Evolutionary conservation across 2,113 vertebrate species (phyloP), one percentile per base, ranked within the genome.

Genomic region (Alosa alosa): DNA sequence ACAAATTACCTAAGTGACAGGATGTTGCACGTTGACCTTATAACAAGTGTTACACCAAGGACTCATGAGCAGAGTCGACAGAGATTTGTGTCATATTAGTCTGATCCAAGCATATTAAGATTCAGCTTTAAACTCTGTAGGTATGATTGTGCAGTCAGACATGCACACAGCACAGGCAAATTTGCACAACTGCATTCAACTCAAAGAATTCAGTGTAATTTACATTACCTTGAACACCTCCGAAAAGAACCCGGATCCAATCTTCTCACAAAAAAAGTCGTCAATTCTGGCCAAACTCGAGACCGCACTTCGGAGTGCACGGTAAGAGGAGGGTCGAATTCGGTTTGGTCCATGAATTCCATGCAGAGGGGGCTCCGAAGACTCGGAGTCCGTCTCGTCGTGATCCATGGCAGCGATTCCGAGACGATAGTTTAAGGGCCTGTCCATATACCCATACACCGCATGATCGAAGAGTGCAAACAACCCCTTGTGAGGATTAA

Each of bases 241-340:
- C 0, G 98, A 99, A 94, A 98, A 99, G 96, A 99, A 99, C 50
- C 98, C 98, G 0, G 97, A 96, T 1, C 97, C 98, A 18, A 99
- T 98, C 94, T 97, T 98, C 94, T 99, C 98, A 88, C 98, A 98
- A 95, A 96, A 97, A 93, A 99, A 99, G 94, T 99, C 98, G 11
- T 99, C 98, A 36, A 99, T 96, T 22, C 98, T 95, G 52, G 97
- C 96, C 91, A 99, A 94, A 86, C 96, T 98, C 93, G 97, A 98
- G 90, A 98, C 97, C 0, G 97, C 97, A 82, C 97, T 98, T 91
- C 97, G 95, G 90, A 98, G 95, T 81, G 98, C 98, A 86, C 97
- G 93, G 93, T 98, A 98, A 0, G 97, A 98, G 25, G 98, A 98
- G 7, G 96, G 96, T 22, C 96, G 95, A 87, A 96, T 94, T 83